Percentiles rank a stretch among this genome's conserved stretches.
These are phyloP conservation scores for Drosophila bocqueti DNA, from an alignment of 1,140 invertebrate genomes.

Conservation along the genomic window DNA sequence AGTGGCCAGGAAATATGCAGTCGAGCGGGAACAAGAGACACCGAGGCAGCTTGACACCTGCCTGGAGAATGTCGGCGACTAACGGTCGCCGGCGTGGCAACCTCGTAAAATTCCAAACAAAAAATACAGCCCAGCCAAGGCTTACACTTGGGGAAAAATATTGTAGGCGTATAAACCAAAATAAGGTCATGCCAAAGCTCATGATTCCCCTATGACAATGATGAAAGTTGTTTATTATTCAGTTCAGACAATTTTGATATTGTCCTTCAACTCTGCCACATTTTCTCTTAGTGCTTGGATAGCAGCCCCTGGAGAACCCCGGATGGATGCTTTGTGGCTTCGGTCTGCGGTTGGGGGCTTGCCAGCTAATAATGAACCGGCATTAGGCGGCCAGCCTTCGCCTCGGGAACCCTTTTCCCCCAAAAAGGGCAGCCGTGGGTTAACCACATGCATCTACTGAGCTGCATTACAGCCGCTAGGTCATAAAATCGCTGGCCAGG, in stretches of 20 bases:
- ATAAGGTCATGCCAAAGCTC: neutral
- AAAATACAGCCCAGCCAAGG: slow-evolving; percentile 13
- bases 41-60: slow-evolving; percentile 65
- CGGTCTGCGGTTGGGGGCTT: slow-evolving; percentile 26
- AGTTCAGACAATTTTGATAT: no score
- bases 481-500: slow-evolving; percentile 30
- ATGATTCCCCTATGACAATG: no score
- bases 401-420: neutral
- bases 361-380: slow-evolving; percentile 44
- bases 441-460: slow-evolving; percentile 35
- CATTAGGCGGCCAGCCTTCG: slow-evolving; percentile 17
- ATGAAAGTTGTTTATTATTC: no score
- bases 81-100: slow-evolving; percentile 45
- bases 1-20: slow-evolving; percentile 4
- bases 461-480: slow-evolving; percentile 32
- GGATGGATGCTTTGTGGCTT: slow-evolving; percentile 30
- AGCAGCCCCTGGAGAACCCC: neutral
- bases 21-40: slow-evolving; percentile 17
- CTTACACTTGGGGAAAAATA: neutral
- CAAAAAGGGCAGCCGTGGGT: slow-evolving; percentile 8
- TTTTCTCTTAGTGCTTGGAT: slow-evolving; percentile 1
- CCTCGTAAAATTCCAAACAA: slow-evolving; percentile 50
- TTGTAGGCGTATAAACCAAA: neutral
- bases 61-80: slow-evolving; percentile 43
- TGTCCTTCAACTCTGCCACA: neutral